Evolutionary conservation across 2,797 vertebrate species (phyloP).

Genomic region (Geotrypetes seraphini): DNA sequence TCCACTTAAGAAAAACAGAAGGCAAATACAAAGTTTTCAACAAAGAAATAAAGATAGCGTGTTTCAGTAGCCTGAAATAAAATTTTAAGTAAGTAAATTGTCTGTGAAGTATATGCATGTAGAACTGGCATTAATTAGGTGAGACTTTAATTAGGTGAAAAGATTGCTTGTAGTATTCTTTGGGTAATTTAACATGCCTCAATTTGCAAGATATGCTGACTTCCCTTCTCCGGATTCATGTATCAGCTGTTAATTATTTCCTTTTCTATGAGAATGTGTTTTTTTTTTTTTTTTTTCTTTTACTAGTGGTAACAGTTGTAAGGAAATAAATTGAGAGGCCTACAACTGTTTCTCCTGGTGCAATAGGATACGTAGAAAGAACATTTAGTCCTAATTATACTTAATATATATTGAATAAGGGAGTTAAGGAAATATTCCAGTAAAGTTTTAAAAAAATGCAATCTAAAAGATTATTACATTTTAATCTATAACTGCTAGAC

Average conservation of each 20-base stretch:
- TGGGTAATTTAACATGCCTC: conserved; percentile 85
- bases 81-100: conserved; percentile 43
- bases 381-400: conserved; percentile 32
- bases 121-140: conserved; percentile 56
- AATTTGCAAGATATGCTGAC: conserved; percentile 50
- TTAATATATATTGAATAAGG: too few relatives aligned
- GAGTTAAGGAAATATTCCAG: conserved; percentile 25
- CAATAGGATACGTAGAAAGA: conserved; percentile 15
- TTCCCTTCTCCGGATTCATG: conserved; percentile 52
- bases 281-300: too few relatives aligned
- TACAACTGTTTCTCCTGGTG: conserved; percentile 41
- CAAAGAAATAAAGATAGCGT: conserved; percentile 28
- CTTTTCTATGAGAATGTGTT: conserved; percentile 52
- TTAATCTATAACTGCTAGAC: conserved; percentile 21
- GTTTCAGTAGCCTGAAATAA: conserved; percentile 33
- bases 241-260: conserved; percentile 77
- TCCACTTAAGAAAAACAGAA: conserved; percentile 58
- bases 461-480: conserved; percentile 25
- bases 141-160: conserved; percentile 84
- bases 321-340: conserved; percentile 58
- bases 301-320: conserved; percentile 62
- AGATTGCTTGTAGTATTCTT: conserved; percentile 76
- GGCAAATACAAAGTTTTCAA: conserved; percentile 51
- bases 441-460: conserved; percentile 35
- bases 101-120: conserved; percentile 51